Conservation (phyloP, 1,140 invertebrate species). For the Dinothrombium tinctorium region DNA sequence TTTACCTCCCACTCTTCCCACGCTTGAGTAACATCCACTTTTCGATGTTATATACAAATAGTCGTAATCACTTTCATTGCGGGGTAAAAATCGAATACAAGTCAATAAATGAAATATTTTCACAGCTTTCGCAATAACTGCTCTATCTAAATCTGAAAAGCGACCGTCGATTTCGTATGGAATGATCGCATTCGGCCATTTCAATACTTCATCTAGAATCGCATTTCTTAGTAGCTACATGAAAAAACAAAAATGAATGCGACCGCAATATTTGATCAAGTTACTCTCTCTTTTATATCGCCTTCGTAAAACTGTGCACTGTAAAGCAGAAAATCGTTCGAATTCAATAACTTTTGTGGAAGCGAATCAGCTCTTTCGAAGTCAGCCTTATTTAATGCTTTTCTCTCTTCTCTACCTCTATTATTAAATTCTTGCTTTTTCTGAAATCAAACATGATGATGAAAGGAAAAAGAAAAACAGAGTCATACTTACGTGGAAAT, state of each 20-base stretch:
- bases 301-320: too few relatives aligned
- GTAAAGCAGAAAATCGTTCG: too few relatives aligned
- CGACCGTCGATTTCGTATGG: conserved; percentile 12
- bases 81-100: conserved; percentile 22
- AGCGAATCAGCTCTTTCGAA: too few relatives aligned
- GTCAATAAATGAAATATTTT: conserved; percentile 12
- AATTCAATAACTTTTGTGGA: too few relatives aligned
- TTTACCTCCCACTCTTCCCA: conserved; percentile 11
- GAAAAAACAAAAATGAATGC: not conserved
- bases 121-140: not conserved
- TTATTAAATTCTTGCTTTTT: too few relatives aligned
- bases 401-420: too few relatives aligned
- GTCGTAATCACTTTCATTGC: conserved; percentile 15
- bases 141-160: conserved; percentile 5
- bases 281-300: too few relatives aligned
- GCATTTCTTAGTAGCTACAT: not conserved
- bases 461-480: too few relatives aligned
- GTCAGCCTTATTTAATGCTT: too few relatives aligned
- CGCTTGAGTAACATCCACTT: conserved; percentile 6
- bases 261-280: not conserved
- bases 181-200: conserved; percentile 13
- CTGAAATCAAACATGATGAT: too few relatives aligned
- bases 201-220: not conserved
- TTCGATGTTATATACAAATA: conserved; percentile 2
- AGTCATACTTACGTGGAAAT: too few relatives aligned